Base-by-base conservation (phyloP, 2,888 invertebrate genomes). In the Stenolophus ochropezus region DNA sequence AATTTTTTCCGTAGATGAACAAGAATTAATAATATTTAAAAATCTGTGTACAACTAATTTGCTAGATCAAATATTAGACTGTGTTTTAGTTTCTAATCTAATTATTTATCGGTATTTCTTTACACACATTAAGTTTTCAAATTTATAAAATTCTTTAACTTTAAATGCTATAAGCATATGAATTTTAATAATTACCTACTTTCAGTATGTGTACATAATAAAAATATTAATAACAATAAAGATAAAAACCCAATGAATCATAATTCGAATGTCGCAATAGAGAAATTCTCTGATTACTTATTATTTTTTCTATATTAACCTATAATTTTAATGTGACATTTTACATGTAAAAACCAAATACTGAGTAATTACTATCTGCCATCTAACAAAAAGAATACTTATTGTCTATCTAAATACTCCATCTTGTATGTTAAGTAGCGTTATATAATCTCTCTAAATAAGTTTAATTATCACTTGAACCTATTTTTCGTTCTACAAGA, bases 381-480 rank as follows among this genome's bases (percentile, higher is more conserved):
- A 25, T 23, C 58, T n/a, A 11, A 18, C 18, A 25, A 11, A 8
- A 58, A 23, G 20, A 18, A 23, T 25, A 3, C 4, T n/a, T 58
- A 2, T 58, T 58, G 58, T 58, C 2, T 21, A 23, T 23, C 58
- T 58, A 21, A 23, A 58, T 58, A 58, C 20, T 20, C 58, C 58
- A 21, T 25, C n/a, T n/a, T n/a, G 25, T 58, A 14, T 53, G 20
- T 14, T 6, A 53, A 8, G n/a, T 53, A 49, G 6, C 21, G 25
- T 58, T 58, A 58, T 21, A 58, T 58, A 58, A 58, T 21, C 14
- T 8, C 58, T n/a, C 58, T 23, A n/a, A 58, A 58, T 58, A 1
- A 58, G n/a, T n/a, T 23, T 25, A 58, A 23, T 58, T 23, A 58
- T 23, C 58, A 21, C 23, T 58, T 1, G n/a, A n/a, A 23, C 21